Base-by-base conservation (phyloP, 1,140 invertebrate species). In the Nephila pilipes region DNA sequence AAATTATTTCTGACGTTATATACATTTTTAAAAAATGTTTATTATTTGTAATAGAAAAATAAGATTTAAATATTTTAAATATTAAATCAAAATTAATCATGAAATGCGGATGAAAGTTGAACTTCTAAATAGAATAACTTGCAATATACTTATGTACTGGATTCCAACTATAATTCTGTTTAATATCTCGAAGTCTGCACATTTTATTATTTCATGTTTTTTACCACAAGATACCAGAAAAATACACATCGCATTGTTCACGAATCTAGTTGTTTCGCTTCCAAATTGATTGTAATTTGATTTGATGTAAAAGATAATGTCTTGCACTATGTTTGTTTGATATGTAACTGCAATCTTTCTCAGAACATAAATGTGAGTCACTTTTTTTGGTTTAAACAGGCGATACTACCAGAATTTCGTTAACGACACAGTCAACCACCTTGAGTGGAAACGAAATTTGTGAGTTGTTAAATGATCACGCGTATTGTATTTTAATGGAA, bases 341-440 rank as follows among this genome's bases (percentile, higher is more conserved):
- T 25, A 65, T 65, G 6, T 65, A n/a, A 2, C 25, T 14, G 0
- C 25, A 65, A n/a, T 29, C 0, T 14, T 29, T 10, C 1, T 25
- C n/a, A 25, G n/a, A 29, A 65, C 25, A 65, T 22, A 25, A n/a
- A 25, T 69, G 14, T 69, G 65, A 69, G 3, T 75, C 69, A 36
- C 18, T 36, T 75, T 25, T 75, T 75, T 75, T 29, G 25, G 32
- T 75, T 32, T 75, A 36, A 32, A 36, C 14, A 29, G 32, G 16
- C 29, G 29, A 18, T 16, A 75, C 36, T 32, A 29, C 29, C 6
- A 25, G 32, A 75, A 75, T 75, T 32, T 29, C 1, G 14, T 36
- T 75, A 75, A 75, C 69, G 29, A 75, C 63, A 20, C 22, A n/a
- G n/a, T 65, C 63, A 65, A 65, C 29, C 69, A 75, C 29, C 32